Conservation (phyloP, 2,888 invertebrate genomes). For the Cheilosia scutellata region DNA sequence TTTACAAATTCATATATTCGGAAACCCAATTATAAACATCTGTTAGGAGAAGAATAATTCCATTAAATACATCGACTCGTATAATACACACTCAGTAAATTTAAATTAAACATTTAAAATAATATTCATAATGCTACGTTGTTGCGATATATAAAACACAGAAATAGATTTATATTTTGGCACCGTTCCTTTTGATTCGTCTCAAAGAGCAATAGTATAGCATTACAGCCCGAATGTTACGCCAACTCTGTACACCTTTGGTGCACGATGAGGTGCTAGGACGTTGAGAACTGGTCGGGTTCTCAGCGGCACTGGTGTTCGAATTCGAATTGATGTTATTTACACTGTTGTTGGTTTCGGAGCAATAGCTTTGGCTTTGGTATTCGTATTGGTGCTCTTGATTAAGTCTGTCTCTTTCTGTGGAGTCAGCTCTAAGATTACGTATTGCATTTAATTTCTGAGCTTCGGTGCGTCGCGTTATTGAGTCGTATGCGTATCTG, state of each 20-base stretch:
- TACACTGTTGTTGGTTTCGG: slow-evolving; percentile 73
- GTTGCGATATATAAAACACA: slow-evolving; percentile 61
- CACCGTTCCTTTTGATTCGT: slow-evolving; percentile 94
- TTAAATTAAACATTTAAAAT: slow-evolving; percentile 15
- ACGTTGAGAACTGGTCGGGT: slow-evolving; percentile 64
- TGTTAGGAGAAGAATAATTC: slow-evolving; percentile 57
- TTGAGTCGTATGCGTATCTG: slow-evolving; percentile 67
- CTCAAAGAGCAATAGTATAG: slow-evolving; percentile 94
- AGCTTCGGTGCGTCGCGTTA: slow-evolving; percentile 66
- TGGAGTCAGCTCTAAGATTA: slow-evolving; percentile 79
- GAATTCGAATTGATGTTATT: slow-evolving; percentile 74
- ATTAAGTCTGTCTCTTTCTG: slow-evolving; percentile 82
- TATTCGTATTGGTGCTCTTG: slow-evolving; percentile 77
- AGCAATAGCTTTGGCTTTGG: slow-evolving; percentile 77
- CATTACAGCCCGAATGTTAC: slow-evolving; percentile 94
- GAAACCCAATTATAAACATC: slow-evolving; percentile 64
- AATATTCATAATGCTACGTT: slow-evolving; percentile 45
- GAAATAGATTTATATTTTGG: slow-evolving; percentile 49
- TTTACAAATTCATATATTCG: slow-evolving; percentile 51
- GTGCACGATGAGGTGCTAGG: slow-evolving; percentile 73
- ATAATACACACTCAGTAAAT: slow-evolving; percentile 54
- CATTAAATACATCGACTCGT: slow-evolving; percentile 65
- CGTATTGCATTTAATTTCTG: slow-evolving; percentile 68
- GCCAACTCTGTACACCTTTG: slow-evolving; percentile 89
- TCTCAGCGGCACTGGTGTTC: slow-evolving; percentile 63